Percentiles rank a stretch among this genome's conserved stretches.
These are phyloP conservation scores for Apantesis nais DNA, from an alignment of 2,888 invertebrate species.

Conservation along the genomic window DNA sequence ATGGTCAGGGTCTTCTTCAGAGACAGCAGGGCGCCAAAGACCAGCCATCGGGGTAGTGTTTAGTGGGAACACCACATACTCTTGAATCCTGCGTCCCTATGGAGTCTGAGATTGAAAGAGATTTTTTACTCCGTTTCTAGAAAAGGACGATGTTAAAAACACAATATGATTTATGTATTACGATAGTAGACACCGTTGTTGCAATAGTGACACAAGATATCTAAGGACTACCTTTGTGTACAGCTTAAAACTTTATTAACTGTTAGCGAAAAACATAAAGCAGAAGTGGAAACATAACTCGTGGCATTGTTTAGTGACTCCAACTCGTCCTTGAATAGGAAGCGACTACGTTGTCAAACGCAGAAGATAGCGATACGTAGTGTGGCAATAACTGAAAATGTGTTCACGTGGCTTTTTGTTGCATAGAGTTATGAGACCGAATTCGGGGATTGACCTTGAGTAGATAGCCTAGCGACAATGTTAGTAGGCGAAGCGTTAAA, in stretches of 20 bases:
- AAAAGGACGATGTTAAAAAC: no score
- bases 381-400: conserved; percentile 7
- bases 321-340: conserved; percentile 44
- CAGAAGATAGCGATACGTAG: conserved; percentile 45
- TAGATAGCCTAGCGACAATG: not conserved
- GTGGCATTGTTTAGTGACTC: conserved; percentile 30
- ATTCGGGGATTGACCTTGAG: conserved; percentile 4
- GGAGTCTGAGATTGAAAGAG: no score
- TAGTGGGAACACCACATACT: no score
- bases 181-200: not conserved
- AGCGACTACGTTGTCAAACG: conserved; percentile 36
- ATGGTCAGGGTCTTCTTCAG: no score
- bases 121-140: no score
- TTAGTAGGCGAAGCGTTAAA: conserved; percentile 8
- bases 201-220: not conserved
- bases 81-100: no score
- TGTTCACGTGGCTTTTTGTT: conserved; percentile 4
- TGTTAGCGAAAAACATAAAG: conserved; percentile 3
- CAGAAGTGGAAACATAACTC: conserved; percentile 19
- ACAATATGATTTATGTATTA: not conserved
- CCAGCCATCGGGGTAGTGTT: no score
- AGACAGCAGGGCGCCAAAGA: no score
- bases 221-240: conserved; percentile 1
- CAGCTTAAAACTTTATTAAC: conserved; percentile 10
- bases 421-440: conserved; percentile 7